Evolutionary conservation across 1,140 invertebrate species (phyloP), one percentile per base, ranked within the genome.

Genomic region (Habropoda laboriosa): DNA sequence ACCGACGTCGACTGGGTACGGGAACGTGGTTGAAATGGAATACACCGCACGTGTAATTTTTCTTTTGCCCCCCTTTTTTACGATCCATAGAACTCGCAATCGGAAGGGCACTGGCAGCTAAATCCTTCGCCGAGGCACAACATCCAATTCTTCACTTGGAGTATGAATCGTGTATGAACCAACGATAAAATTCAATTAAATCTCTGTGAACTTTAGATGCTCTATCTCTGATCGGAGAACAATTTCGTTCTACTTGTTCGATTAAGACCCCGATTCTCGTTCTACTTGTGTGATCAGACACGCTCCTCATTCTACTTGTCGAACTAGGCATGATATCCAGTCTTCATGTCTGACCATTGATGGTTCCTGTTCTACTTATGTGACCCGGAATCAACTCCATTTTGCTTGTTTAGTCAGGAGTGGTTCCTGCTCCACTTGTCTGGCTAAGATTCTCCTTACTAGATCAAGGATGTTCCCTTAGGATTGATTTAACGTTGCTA

Each of bases 1-100:
- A 45, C 66, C 45, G n/a, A 66, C 38, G 51, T 42, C 51, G 35
- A 18, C 27, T 18, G 27, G 24, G 27, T n/a, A 30, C 38, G 24
- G 27, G 35, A 53, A 57, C n/a, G 63, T 67, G 38, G 63, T 10
- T 27, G 13, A 76, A 67, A 76, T 76, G 30, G 63, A 76, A 67
- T 53, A 67, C 63, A 45, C 53, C 12, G 30, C 42, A 27, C 45
- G 21, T 30, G 45, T 53, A 13, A 42, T 57, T 57, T 35, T 45
- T 40, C 27, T 21, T 18, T 32, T 35, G 6, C 16, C 42, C 16
- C 8, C 21, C n/a, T n/a, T n/a, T n/a, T 51, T 40, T 71, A n/a
- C 12, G 6, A 21, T 55, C 3, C 7, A 13, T 8, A 12, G 7
- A 24, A 18, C 10, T n/a, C n/a, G 18, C 45, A 30, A 38, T 60